A percentile compares a stretch with the other conserved stretches of the same genome.
Evolutionary conservation across 2,797 vertebrate genomes (phyloP).

Genomic region (Clarias fuscus): DNA sequence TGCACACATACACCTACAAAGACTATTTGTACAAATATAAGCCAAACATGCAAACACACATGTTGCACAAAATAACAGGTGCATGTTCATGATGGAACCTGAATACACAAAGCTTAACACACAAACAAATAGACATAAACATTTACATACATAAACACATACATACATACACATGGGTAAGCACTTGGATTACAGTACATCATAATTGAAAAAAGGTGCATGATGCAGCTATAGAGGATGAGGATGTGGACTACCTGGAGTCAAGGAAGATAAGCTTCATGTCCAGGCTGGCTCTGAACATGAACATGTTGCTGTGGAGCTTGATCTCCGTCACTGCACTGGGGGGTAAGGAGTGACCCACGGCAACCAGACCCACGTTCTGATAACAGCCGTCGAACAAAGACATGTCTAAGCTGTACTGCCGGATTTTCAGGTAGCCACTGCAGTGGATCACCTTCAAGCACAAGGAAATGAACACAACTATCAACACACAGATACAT

Average conservation of each 20-base stretch:
- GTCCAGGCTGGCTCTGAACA: conserved; percentile 97
- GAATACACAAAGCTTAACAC: conserved; percentile 34
- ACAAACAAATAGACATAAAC: conserved; percentile 1
- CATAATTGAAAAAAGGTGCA: background rate
- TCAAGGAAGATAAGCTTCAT: conserved; percentile 99
- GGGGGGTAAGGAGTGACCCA: conserved; percentile 95
- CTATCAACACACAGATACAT: background rate
- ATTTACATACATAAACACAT: background rate
- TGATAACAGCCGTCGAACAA: conserved; percentile 98
- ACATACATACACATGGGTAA: background rate
- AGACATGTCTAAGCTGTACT: conserved; percentile 97
- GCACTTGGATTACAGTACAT: background rate
- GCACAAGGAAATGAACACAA: background rate
- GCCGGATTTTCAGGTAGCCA: conserved; percentile 97
- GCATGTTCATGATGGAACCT: conserved; percentile 24
- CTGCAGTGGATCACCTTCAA: conserved; percentile 96
- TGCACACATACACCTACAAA: background rate
- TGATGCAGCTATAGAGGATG: background rate
- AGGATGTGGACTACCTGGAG: conserved; percentile 80
- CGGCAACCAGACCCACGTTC: conserved; percentile 96
- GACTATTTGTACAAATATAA: conserved; percentile 31
- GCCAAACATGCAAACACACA: conserved; percentile 28
- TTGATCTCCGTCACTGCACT: conserved; percentile 98
- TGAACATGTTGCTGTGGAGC: conserved; percentile 99
- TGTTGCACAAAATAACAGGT: conserved; percentile 47